These are phyloP conservation scores for Folsomia manolachei DNA, from an alignment of 2,888 invertebrate genomes.

Conservation along the genomic window DNA sequence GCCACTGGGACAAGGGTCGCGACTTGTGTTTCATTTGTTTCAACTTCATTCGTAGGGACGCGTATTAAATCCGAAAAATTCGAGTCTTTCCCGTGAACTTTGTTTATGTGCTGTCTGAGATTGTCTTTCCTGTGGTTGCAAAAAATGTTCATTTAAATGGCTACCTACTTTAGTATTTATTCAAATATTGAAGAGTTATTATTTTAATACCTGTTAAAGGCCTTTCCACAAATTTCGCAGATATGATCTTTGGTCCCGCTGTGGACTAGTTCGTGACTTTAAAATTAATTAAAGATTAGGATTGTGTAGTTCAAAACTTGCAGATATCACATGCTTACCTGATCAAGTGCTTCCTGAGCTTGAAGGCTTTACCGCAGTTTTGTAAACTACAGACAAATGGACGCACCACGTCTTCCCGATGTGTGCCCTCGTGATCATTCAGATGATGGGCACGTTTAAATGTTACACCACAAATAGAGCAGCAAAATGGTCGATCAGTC, in stretches of 20 bases:
- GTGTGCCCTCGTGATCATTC: constrained; percentile 32
- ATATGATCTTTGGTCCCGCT: constrained; percentile 15
- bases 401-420: constrained; percentile 23
- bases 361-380: constrained; percentile 30
- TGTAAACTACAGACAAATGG: constrained; percentile 29
- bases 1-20: neutral
- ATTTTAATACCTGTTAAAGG: constrained; percentile 27
- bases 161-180: too few species aligned
- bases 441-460: constrained; percentile 34
- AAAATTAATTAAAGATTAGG: neutral
- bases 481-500: constrained; percentile 35
- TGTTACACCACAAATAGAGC: constrained; percentile 31
- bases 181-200: too few species aligned
- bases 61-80: constrained; percentile 15
- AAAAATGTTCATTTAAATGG: too few species aligned
- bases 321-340: neutral
- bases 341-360: constrained; percentile 30
- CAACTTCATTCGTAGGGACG: constrained; percentile 3
- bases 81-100: constrained; percentile 32
- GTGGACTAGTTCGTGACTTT: constrained; percentile 32
- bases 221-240: constrained; percentile 31
- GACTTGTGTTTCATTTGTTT: neutral
- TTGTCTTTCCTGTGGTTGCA: constrained; percentile 39
- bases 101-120: constrained; percentile 29
- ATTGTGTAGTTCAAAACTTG: neutral